Evolutionary conservation across 2,797 vertebrate species (phyloP).

Genomic region (Pangasius sanitwongsei): DNA sequence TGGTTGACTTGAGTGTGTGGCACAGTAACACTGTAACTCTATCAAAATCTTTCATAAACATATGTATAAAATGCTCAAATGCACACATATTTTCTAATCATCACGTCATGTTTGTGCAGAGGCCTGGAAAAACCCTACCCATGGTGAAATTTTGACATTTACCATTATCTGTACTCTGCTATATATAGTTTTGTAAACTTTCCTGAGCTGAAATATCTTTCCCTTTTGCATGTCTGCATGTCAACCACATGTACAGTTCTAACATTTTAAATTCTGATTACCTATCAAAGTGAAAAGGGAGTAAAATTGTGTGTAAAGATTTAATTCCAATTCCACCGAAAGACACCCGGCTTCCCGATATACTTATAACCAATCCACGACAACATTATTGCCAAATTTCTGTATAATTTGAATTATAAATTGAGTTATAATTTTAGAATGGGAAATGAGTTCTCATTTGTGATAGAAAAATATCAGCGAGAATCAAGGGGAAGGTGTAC

Average conservation of each 20-base stretch:
- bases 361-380: too few species aligned
- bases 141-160: not conserved
- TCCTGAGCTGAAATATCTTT: not conserved
- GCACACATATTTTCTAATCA: not conserved
- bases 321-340: too few species aligned
- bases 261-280: not conserved
- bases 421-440: too few species aligned
- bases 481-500: too few species aligned
- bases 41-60: not conserved
- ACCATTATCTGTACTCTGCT: not conserved
- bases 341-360: too few species aligned
- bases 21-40: not conserved
- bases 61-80: not conserved
- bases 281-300: not conserved
- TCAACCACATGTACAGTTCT: not conserved
- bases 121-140: not conserved
- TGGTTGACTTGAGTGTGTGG: not conserved
- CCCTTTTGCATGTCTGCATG: not conserved
- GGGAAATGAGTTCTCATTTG: too few species aligned
- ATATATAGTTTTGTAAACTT: not conserved
- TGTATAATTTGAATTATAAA: too few species aligned
- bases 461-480: too few species aligned
- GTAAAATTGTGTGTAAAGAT: too few species aligned
- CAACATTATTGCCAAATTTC: too few species aligned
- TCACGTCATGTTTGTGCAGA: not conserved